Evolutionary conservation across 2,888 invertebrate genomes (phyloP).

Genomic region (Aspidiotus destructor): DNA sequence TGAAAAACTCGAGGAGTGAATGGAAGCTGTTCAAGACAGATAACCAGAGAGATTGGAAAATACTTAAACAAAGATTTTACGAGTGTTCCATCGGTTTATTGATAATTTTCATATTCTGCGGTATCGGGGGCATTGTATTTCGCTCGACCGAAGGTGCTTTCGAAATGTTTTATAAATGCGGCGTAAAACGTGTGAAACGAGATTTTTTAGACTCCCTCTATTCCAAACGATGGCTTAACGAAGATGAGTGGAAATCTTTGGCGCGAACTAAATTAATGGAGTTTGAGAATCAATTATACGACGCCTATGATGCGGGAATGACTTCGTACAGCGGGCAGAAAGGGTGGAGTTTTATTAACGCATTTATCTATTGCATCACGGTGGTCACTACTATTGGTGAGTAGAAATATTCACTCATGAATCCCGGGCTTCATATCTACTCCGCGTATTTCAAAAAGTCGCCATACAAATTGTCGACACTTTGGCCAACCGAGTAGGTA

Average conservation of each 20-base stretch:
- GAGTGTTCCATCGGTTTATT: constrained; percentile 59
- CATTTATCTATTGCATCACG: constrained; percentile 74
- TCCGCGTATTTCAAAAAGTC: too few relatives aligned
- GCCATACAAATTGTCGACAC: too few relatives aligned
- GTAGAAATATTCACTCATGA: too few relatives aligned
- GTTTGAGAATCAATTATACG: constrained; percentile 77
- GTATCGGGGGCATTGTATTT: constrained; percentile 69
- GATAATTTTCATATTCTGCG: constrained; percentile 61
- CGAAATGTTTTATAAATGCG: constrained; percentile 78
- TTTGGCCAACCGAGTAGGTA: too few relatives aligned
- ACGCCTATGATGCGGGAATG: constrained; percentile 73
- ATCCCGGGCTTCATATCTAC: too few relatives aligned
- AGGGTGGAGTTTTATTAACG: constrained; percentile 81
- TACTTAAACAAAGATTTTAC: constrained; percentile 51
- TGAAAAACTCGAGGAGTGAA: constrained; percentile 35
- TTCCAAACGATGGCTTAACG: constrained; percentile 60
- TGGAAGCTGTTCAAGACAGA: constrained; percentile 43
- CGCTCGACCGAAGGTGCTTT: constrained; percentile 74
- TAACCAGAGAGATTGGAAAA: constrained; percentile 49
- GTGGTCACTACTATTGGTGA: constrained; percentile 84
- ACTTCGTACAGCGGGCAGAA: constrained; percentile 73
- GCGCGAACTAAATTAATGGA: constrained; percentile 68
- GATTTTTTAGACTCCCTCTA: constrained; percentile 77
- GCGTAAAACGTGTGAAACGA: constrained; percentile 73
- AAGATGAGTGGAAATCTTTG: constrained; percentile 82